A percentile compares a stretch with the other conserved stretches of the same genome.
Evolutionary conservation across 2,113 vertebrate species (phyloP).

Genomic region (Panthera uncia): DNA sequence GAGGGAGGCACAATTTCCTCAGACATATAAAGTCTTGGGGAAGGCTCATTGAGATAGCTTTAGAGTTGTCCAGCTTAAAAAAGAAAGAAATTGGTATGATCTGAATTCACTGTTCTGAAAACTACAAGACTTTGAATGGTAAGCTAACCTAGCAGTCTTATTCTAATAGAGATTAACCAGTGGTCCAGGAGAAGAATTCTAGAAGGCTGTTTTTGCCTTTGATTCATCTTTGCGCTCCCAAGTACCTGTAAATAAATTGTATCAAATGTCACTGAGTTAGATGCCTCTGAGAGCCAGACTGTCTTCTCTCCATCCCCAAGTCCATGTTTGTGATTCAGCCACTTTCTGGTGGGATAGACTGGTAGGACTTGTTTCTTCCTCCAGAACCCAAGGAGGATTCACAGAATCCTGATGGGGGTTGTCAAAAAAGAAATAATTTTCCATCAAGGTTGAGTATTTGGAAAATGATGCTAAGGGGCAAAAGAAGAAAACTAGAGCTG

Average conservation of each 20-base stretch:
- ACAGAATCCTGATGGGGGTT: not conserved
- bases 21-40: not conserved
- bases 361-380: constrained; percentile 23
- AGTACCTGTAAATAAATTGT: not conserved
- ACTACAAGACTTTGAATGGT: not conserved
- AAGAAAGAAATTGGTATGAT: not conserved
- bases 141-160: not conserved
- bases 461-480: constrained; percentile 27
- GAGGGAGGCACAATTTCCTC: not conserved
- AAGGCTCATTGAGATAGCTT: not conserved
- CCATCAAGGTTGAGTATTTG: not conserved
- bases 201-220: not conserved
- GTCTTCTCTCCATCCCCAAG: not conserved
- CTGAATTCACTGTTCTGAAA: constrained; percentile 13
- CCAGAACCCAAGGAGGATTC: not conserved
- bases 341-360: not conserved
- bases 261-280: not conserved
- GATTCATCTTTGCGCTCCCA: not conserved
- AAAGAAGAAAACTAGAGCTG: not conserved
- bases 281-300: not conserved
- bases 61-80: not conserved
- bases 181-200: not conserved
- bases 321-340: not conserved
- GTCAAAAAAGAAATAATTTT: constrained; percentile 5
- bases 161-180: not conserved